Percentiles rank a stretch among this genome's conserved stretches.
These are phyloP conservation scores for Megalopta genalis DNA, from an alignment of 1,140 invertebrate species.

Conservation along the genomic window DNA sequence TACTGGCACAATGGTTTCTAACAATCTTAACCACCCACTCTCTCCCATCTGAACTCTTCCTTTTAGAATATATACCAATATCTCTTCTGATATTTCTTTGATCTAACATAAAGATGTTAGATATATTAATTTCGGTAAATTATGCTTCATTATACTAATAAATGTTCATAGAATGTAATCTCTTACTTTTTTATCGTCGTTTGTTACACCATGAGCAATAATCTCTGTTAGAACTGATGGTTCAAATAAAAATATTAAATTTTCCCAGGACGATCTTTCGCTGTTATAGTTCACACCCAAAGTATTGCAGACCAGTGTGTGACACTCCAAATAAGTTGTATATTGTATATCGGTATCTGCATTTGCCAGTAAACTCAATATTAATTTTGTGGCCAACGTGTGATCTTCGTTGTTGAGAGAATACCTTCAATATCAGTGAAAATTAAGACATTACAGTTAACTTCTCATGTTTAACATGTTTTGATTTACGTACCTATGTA, in stretches of 20 bases:
- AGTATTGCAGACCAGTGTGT: constrained; percentile 69
- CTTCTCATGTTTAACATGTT: not conserved
- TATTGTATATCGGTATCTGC: constrained; percentile 70
- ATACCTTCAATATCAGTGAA: constrained; percentile 41
- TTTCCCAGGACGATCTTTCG: constrained; percentile 71
- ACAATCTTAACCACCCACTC: constrained; percentile 81
- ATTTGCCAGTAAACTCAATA: constrained; percentile 70
- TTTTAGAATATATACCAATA: constrained; percentile 83
- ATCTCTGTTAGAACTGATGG: constrained; percentile 83
- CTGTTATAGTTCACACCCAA: constrained; percentile 76
- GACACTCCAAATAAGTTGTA: constrained; percentile 76
- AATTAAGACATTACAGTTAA: not conserved
- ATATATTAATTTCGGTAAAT: constrained; percentile 37
- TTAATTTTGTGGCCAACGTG: constrained; percentile 65
- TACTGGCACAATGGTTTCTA: constrained; percentile 81
- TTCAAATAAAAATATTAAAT: constrained; percentile 80
- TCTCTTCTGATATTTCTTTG: constrained; percentile 81
- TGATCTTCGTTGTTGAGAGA: constrained; percentile 58
- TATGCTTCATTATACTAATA: not conserved
- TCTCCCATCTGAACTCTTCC: constrained; percentile 82
- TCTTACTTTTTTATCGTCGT: constrained; percentile 73
- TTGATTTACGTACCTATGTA: constrained; percentile 36
- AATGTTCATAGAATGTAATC: constrained; percentile 6
- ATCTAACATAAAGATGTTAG: constrained; percentile 76
- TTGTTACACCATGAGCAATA: constrained; percentile 82